Conservation (phyloP, 2,113 vertebrate genomes). For the Petrocephalus microphthalmus region DNA sequence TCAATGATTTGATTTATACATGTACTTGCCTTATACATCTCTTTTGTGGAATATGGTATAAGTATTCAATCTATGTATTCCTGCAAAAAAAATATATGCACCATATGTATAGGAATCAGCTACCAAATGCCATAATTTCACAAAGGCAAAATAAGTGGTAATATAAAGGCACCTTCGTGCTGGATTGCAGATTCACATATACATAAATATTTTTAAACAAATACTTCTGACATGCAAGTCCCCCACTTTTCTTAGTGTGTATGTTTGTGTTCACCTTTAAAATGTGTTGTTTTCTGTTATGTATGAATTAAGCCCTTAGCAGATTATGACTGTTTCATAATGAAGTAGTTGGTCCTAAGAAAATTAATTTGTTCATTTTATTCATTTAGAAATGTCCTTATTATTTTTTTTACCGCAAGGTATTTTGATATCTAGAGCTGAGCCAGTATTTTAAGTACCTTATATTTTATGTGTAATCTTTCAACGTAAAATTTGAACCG, state of each 20-base stretch:
- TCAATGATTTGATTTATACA: background rate
- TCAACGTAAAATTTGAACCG: background rate
- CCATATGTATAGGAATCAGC: background rate
- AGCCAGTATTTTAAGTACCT: background rate
- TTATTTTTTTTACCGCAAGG: background rate
- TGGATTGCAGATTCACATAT: background rate
- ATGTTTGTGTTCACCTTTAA: background rate
- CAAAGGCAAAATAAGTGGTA: background rate
- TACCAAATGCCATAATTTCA: background rate
- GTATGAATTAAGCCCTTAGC: background rate
- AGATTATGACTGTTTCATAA: background rate
- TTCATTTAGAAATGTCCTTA: background rate
- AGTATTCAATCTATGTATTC: background rate
- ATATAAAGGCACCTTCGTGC: background rate
- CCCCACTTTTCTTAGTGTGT: background rate
- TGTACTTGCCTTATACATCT: background rate
- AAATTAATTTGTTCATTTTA: background rate
- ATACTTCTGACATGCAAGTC: background rate
- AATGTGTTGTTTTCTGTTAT: background rate
- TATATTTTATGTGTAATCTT: background rate
- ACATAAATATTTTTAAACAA: background rate
- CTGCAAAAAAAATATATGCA: background rate
- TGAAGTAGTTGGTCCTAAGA: background rate
- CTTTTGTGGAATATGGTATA: background rate
- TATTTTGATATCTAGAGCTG: background rate